phyloP scores from a whole-genome alignment of 2,888 invertebrate species.

The Athalia cordata region DNA sequence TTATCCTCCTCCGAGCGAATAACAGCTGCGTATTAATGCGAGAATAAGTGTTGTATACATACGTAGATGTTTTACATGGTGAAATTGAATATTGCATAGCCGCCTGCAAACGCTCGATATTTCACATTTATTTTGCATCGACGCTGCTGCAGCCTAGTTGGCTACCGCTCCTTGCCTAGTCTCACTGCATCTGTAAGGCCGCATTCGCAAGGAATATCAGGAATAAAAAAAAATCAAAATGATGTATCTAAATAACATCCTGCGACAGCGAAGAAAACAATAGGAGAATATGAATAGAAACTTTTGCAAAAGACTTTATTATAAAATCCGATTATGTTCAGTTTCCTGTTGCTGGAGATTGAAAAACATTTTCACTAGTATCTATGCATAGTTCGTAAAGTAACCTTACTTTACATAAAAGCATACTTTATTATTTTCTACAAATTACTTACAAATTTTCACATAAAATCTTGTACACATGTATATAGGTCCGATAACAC shows the following conservation, averaged over 20 bases:
- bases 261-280: too few species aligned
- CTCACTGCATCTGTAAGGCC: background rate
- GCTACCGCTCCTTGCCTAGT: background rate
- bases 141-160: background rate
- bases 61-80: slow-evolving; percentile 19
- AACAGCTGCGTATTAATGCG: slow-evolving; percentile 3
- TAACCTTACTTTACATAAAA: slow-evolving; percentile 17
- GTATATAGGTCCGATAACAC: too few species aligned
- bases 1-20: too few species aligned
- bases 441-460: slow-evolving; percentile 20
- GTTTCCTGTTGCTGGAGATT: slow-evolving; percentile 36
- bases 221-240: too few species aligned
- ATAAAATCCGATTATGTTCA: slow-evolving; percentile 24
- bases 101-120: slow-evolving; percentile 33
- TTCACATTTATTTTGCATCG: slow-evolving; percentile 32
- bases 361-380: slow-evolving; percentile 21
- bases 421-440: slow-evolving; percentile 19
- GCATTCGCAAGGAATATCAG: too few species aligned
- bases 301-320: slow-evolving; percentile 36
- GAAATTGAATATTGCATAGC: slow-evolving; percentile 36
- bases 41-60: background rate
- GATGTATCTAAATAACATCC: too few species aligned
- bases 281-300: slow-evolving; percentile 24
- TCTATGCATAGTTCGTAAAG: background rate
- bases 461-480: background rate